Base-by-base conservation (phyloP, 1,140 invertebrate species). In the Saccostrea echinata region DNA sequence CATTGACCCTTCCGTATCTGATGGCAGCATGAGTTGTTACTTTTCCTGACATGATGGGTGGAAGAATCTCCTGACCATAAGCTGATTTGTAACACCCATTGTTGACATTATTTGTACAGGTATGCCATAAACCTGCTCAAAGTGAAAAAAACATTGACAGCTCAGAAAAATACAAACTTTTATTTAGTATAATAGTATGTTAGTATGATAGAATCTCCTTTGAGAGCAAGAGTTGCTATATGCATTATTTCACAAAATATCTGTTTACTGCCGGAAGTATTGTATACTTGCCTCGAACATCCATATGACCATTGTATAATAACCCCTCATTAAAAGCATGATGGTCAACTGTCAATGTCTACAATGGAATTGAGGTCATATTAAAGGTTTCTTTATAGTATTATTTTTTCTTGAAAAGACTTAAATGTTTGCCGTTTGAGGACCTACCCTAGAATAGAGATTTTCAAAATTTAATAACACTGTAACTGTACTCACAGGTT, bases 21-120 rank as follows among this genome's bases (percentile, higher is more conserved):
- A 89, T 88, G 21, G n/a, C 84, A 16, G 71, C 53, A 21, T 86
- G 81, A 9, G 88, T 84, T 11, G 24, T 86, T 3, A 89, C 76
- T 55, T 85, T 85, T 27, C 83, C 86, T 6, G 88, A 91, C 88
- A 91, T 91, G 84, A 89, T 84, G 13, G 86, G 88, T 11, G 87
- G 87, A 61, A 90, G 80, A 13, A 87, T 87, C 27, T 87, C 86
- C 24, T 76, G 30, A 1, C 68, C 68, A 13, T 76, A 76, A 16
- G 68, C 24, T 12, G 68, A 76, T 27, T 76, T 76, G 33, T 33
- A 33, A 76, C 68, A 76, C 11, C 68, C 68, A 18, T 76, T 76
- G 68, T 76, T 76, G 30, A 76, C 68, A 18, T 33, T 33, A 76
- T 76, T 76, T 76, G 68, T 76, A 76, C 68, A 76, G 11, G 68